These are phyloP conservation scores for Machaerirhynchus nigripectus DNA, from an alignment of 2,113 vertebrate genomes.

Conservation along the genomic window DNA sequence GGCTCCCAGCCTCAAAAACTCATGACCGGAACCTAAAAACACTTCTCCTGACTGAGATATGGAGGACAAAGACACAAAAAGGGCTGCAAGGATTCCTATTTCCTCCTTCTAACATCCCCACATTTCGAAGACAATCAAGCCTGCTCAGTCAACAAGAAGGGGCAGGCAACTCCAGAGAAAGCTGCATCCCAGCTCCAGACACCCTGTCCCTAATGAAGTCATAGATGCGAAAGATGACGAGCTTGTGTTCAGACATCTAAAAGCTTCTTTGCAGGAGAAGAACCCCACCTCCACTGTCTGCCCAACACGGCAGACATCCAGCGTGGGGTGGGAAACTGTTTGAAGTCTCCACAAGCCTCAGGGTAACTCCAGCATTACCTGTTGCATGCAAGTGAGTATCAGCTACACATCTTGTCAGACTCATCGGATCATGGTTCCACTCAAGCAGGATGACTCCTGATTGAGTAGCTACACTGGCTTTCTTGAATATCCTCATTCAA, in stretches of 20 bases:
- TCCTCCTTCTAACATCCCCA: background rate
- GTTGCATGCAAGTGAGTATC: background rate
- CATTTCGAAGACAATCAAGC: background rate
- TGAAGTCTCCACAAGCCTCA: conserved; percentile 43
- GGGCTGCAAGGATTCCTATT: background rate
- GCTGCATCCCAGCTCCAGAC: background rate
- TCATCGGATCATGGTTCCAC: background rate
- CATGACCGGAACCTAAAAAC: background rate
- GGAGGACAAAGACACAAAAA: background rate
- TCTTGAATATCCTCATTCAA: background rate
- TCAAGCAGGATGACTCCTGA: background rate
- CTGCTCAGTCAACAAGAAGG: background rate
- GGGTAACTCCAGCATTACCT: conserved; percentile 2
- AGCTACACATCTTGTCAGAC: conserved; percentile 18
- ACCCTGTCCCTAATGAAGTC: background rate
- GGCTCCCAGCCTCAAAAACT: background rate
- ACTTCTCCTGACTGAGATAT: background rate
- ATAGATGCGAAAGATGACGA: background rate
- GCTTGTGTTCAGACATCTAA: conserved; percentile 9
- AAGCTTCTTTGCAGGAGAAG: background rate
- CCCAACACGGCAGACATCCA: background rate
- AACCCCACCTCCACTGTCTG: conserved; percentile 28
- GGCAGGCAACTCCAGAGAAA: background rate
- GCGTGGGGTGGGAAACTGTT: conserved; percentile 9
- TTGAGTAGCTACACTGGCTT: background rate